Evolutionary conservation across 2,888 invertebrate species (phyloP).

Genomic region (Lasioglossum zephyrum): DNA sequence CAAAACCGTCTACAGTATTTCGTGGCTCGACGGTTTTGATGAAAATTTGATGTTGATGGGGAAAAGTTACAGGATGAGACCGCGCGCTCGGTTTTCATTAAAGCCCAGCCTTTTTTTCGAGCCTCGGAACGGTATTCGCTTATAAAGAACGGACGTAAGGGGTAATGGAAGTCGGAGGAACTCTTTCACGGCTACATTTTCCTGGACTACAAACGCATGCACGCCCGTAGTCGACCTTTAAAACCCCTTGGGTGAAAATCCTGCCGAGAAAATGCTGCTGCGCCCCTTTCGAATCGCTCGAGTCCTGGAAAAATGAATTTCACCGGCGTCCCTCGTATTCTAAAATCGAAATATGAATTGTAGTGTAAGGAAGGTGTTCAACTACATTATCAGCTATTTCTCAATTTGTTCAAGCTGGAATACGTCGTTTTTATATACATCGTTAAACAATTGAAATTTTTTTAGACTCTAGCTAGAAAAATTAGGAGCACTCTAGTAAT

Average conservation of each 20-base stretch:
- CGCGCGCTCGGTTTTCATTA: slow-evolving; percentile 8
- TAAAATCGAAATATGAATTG: background rate
- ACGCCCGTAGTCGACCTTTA: background rate
- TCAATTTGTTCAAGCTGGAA: background rate
- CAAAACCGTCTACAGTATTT: slow-evolving; percentile 3
- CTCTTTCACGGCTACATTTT: slow-evolving; percentile 7
- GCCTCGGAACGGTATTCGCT: background rate
- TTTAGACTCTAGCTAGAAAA: background rate
- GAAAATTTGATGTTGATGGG: slow-evolving; percentile 29
- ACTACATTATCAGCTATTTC: background rate
- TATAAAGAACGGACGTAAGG: slow-evolving; percentile 7
- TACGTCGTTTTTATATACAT: background rate
- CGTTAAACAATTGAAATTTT: no score
- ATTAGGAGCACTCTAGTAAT: background rate
- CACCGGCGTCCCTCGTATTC: background rate
- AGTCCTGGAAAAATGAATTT: background rate
- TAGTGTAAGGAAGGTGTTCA: background rate
- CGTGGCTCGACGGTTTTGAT: slow-evolving; percentile 20
- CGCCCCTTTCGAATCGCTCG: background rate
- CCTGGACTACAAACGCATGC: background rate
- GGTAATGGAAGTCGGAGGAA: slow-evolving; percentile 3
- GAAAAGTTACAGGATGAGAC: background rate
- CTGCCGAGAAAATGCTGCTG: background rate
- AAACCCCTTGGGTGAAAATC: background rate
- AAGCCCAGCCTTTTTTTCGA: background rate